Evolutionary conservation across 2,797 vertebrate species (phyloP).

Genomic region (Sternarchorhynchus goeldii): DNA sequence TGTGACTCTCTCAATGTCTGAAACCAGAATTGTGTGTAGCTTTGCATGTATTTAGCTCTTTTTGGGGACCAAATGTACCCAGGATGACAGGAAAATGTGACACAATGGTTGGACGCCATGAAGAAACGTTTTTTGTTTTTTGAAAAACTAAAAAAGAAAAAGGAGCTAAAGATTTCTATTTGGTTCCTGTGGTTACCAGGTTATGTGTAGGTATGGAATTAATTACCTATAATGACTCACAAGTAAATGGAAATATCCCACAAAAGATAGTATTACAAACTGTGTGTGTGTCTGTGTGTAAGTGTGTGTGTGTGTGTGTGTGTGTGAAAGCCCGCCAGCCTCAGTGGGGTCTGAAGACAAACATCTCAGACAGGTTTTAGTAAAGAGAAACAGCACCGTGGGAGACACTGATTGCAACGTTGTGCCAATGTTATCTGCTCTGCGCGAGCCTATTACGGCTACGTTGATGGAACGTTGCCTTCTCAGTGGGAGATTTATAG

Average conservation of each 20-base stretch:
- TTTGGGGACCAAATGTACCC: neutral
- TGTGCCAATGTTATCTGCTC: conserved; percentile 46
- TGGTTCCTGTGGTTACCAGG: too few species aligned
- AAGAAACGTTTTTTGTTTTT: too few species aligned
- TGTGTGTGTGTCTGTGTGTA: conserved; percentile 58
- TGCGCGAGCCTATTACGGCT: conserved; percentile 50
- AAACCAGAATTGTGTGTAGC: too few species aligned
- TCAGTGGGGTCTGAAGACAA: conserved; percentile 41
- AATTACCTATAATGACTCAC: too few species aligned
- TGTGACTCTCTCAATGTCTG: too few species aligned
- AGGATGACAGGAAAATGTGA: too few species aligned
- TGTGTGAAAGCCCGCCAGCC: neutral
- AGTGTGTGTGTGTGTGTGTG: conserved; percentile 2
- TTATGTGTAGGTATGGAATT: too few species aligned
- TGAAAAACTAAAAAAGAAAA: too few species aligned
- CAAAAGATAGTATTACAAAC: conserved; percentile 50
- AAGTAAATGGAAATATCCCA: neutral
- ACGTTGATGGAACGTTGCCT: conserved; percentile 45
- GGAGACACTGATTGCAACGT: conserved; percentile 37
- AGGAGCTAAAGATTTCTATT: too few species aligned
- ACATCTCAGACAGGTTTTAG: conserved; percentile 38
- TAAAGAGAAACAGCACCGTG: conserved; percentile 35
- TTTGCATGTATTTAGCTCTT: too few species aligned
- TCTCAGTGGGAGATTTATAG: conserved; percentile 46
- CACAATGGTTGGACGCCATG: too few species aligned